These are phyloP conservation scores for Cacatua alba DNA, from an alignment of 2,113 vertebrate genomes.

Conservation along the genomic window DNA sequence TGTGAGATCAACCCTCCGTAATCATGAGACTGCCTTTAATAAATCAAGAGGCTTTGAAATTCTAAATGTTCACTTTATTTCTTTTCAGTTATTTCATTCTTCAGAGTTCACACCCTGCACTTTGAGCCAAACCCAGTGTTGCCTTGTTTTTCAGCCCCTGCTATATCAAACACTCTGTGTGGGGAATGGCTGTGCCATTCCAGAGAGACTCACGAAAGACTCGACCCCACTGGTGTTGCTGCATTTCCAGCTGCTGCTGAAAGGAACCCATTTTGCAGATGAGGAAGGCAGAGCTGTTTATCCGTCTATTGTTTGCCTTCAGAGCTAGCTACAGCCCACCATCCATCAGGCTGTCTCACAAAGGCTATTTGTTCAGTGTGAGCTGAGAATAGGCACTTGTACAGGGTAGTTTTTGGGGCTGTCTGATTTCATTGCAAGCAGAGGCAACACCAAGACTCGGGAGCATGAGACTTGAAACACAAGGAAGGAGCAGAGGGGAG, in stretches of 20 bases:
- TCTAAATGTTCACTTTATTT: neutral
- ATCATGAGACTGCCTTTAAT: neutral
- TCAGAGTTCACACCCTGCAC: neutral
- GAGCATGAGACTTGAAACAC: neutral
- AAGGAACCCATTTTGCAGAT: neutral
- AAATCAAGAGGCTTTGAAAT: neutral
- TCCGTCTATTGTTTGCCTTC: neutral
- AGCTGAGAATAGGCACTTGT: neutral
- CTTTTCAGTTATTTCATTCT: neutral
- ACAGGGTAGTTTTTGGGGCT: neutral
- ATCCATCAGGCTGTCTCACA: neutral
- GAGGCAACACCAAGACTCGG: neutral
- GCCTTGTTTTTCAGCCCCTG: neutral
- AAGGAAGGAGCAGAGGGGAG: neutral
- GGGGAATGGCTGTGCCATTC: neutral
- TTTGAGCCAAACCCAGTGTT: neutral
- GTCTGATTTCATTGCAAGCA: neutral
- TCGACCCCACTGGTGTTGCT: neutral
- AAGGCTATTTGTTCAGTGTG: neutral
- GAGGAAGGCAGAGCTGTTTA: neutral
- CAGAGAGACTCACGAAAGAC: neutral
- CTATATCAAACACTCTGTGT: rapidly evolving
- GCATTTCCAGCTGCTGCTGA: neutral
- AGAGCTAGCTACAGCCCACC: neutral
- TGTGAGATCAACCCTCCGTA: neutral